Conservation (phyloP, 2,888 invertebrate genomes). For the Habroteleia sp. region DNA sequence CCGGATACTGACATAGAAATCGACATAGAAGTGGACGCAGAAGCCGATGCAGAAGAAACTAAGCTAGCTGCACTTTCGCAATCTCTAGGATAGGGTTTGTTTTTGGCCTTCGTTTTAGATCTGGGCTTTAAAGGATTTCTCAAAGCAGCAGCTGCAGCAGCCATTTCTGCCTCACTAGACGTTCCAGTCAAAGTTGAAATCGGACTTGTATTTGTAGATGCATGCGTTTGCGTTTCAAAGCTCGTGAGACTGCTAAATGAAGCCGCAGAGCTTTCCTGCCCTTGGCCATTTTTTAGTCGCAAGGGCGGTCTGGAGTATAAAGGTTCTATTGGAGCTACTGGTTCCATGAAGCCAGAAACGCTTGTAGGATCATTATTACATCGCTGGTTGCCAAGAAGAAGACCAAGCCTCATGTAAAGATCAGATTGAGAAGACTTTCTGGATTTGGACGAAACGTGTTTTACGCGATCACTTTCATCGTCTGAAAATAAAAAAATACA, state of each 20-base stretch:
- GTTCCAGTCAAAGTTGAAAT: conserved; percentile 94
- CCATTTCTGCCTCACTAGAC: conserved; percentile 85
- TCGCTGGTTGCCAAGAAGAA: conserved; percentile 86
- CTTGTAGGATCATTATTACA: conserved; percentile 41
- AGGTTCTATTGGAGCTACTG: conserved; percentile 58
- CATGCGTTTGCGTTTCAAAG: conserved; percentile 85
- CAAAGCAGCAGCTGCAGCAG: conserved; percentile 80
- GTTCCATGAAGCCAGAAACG: conserved; percentile 51
- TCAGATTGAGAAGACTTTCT: conserved; percentile 86
- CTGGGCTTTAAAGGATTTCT: conserved; percentile 78
- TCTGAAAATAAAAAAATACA: conserved; percentile 82
- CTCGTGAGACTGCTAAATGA: conserved; percentile 83
- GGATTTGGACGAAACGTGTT: conserved; percentile 82
- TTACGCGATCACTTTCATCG: conserved; percentile 87
- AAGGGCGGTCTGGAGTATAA: conserved; percentile 65
- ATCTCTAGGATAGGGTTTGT: conserved; percentile 73
- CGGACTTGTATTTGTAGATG: conserved; percentile 92
- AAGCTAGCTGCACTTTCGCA: conserved; percentile 84
- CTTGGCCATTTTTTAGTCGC: conserved; percentile 67
- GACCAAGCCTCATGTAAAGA: conserved; percentile 90
- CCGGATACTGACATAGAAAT: conserved; percentile 88
- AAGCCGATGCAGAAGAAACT: conserved; percentile 74
- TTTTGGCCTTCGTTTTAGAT: conserved; percentile 72
- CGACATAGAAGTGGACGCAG: conserved; percentile 81
- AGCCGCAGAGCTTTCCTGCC: conserved; percentile 76